Conservation (phyloP, 2,888 invertebrate genomes). For the Aquatica leii region DNA sequence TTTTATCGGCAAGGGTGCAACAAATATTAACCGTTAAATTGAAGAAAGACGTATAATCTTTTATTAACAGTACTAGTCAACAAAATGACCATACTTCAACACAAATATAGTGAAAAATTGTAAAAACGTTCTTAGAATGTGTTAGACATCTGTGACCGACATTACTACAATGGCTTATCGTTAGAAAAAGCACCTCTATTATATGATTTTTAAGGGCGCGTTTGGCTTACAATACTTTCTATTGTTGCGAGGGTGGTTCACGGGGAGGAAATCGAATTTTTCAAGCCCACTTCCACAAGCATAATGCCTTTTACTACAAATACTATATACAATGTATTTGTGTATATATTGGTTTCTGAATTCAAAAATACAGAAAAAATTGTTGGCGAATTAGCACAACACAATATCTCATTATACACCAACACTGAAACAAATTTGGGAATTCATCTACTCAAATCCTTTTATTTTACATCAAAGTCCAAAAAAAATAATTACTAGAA, state of each 20-base stretch:
- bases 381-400: no score
- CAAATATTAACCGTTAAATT: slow-evolving; percentile 6
- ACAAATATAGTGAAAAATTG: slow-evolving; percentile 45
- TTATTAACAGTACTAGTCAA: slow-evolving; percentile 31
- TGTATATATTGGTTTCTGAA: slow-evolving; percentile 30
- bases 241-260: slow-evolving; percentile 57
- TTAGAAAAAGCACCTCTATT: slow-evolving; percentile 34
- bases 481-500: no score
- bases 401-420: no score
- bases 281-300: slow-evolving; percentile 61
- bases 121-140: slow-evolving; percentile 46
- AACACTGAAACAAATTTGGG: no score
- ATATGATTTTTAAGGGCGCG: slow-evolving; percentile 34
- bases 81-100: slow-evolving; percentile 45
- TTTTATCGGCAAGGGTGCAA: slow-evolving; percentile 1
- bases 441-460: no score
- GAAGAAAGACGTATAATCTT: neutral
- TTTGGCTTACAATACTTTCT: slow-evolving; percentile 43
- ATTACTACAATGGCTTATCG: slow-evolving; percentile 41
- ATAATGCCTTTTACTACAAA: slow-evolving; percentile 55
- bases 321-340: slow-evolving; percentile 49
- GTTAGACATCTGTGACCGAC: slow-evolving; percentile 48
- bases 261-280: slow-evolving; percentile 61
- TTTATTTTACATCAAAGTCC: no score
- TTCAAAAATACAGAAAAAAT: slow-evolving; percentile 16